phyloP scores from a whole-genome alignment of 2,113 vertebrate genomes.

The Upupa epops region DNA sequence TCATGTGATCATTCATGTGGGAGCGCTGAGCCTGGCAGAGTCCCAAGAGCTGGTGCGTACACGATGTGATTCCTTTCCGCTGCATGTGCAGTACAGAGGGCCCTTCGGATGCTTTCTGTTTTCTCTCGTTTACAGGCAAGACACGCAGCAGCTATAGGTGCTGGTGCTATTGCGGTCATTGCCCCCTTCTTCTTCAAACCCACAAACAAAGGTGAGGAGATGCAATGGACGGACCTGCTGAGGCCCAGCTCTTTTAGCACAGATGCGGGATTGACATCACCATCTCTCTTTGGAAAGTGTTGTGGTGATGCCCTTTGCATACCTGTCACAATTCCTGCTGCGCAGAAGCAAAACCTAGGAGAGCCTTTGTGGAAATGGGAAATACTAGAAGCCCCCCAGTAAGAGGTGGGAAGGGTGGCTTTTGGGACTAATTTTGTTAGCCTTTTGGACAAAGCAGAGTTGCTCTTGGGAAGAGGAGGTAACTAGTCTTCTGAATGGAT shows the following conservation, averaged over 20 bases:
- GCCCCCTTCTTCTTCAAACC: slow-evolving; percentile 91
- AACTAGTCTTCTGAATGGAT: background rate
- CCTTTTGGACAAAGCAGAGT: background rate
- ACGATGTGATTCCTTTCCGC: background rate
- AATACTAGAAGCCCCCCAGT: background rate
- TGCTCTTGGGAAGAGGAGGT: background rate
- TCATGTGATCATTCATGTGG: slow-evolving; percentile 91
- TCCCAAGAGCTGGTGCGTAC: slow-evolving; percentile 85
- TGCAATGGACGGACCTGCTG: background rate
- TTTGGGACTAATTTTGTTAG: background rate
- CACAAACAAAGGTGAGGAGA: slow-evolving; percentile 76
- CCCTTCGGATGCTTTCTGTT: background rate
- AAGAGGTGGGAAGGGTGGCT: background rate
- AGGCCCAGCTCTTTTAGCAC: background rate
- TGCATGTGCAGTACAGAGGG: background rate
- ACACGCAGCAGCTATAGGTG: slow-evolving; percentile 84
- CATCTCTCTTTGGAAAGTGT: background rate
- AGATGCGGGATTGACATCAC: background rate
- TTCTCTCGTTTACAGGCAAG: slow-evolving; percentile 76
- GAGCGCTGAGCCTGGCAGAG: slow-evolving; percentile 88
- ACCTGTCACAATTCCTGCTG: background rate
- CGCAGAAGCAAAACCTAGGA: background rate
- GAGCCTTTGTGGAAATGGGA: background rate
- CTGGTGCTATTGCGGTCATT: slow-evolving; percentile 87
- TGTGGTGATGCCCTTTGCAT: background rate